Percentiles rank a stretch among this genome's conserved stretches.
Conservation (phyloP, 2,888 invertebrate genomes). For the Prosopocoilus inquinatus region DNA sequence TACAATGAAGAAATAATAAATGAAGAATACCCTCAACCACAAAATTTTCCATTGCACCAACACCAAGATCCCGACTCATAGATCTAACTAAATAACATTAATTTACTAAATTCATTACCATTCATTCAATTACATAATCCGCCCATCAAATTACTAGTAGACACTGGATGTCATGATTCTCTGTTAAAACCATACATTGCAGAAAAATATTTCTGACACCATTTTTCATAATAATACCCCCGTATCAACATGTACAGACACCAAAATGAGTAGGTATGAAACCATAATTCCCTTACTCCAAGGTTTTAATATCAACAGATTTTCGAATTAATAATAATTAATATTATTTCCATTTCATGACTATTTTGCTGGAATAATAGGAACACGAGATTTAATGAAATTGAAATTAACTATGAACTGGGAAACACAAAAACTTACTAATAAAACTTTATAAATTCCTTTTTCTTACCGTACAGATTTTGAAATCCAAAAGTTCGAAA, state of each 20-base stretch:
- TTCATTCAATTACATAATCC: background rate
- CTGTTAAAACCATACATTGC: slow-evolving; percentile 2
- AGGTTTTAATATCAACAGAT: background rate
- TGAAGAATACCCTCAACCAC: background rate
- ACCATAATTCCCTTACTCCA: background rate
- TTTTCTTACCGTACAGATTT: background rate
- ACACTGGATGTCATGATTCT: slow-evolving; percentile 6
- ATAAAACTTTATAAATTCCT: background rate
- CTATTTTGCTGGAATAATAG: slow-evolving; percentile 17
- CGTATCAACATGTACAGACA: slow-evolving; percentile 6
- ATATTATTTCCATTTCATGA: slow-evolving; percentile 13
- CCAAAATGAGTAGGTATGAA: slow-evolving; percentile 3
- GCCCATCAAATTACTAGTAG: slow-evolving; percentile 2
- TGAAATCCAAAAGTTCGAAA: slow-evolving; percentile 8
- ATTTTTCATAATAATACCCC: slow-evolving; percentile 3
- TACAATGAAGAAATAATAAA: background rate
- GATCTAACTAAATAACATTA: background rate
- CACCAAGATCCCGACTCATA: background rate
- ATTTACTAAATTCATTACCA: background rate
- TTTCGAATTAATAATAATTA: slow-evolving; percentile 6
- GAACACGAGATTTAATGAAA: slow-evolving; percentile 6
- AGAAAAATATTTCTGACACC: slow-evolving; percentile 1
- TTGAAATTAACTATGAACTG: slow-evolving; percentile 9
- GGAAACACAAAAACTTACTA: slow-evolving; percentile 10
- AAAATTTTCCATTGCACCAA: background rate